Base-by-base conservation (phyloP, 1,140 invertebrate genomes). In the Acyrthosiphon pisum region DNA sequence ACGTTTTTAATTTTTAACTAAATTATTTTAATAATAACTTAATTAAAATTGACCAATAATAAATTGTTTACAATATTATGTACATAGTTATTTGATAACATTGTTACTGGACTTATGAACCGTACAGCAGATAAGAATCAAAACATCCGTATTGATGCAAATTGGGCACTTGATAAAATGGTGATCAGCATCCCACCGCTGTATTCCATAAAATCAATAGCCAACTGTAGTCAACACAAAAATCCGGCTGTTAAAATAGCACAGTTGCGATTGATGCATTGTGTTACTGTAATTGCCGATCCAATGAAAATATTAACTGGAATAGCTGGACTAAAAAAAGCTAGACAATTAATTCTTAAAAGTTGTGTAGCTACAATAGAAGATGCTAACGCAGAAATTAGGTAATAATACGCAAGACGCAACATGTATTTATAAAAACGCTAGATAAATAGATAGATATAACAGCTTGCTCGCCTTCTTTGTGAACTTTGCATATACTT, bases 121-220 rank as follows among this genome's bases (percentile, higher is more conserved):
- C 68, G 76, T 48, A 92, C 91, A 2, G 91, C 91, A 20, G 91
- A 92, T 84, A 92, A 92, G 53, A 84, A 92, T 41, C 76, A 53
- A 53, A 81, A 92, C 6, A 23, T 92, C 18, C 68, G 91, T 0
- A 92, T 92, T 26, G 91, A 92, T 60, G 91, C 91, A 6, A 92
- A 92, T 53, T 53, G 76, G 91, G 91, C 91, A 53, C 76, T 92
- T 35, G 91, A 92, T 30, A 92, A 92, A 83, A 92, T 92, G 91
- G 81, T 92, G 26, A 53, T 83, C 6, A 84, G 81, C 20, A 11
- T 92, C 14, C 46, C 91, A 18, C 76, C 76, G 11, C 18, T 84
- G 18, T n/a, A 56, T 44, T 48, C 76, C 7, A 53, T 92, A 37
- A 50, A 23, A 41, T 46, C 81, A n/a, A 37, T 92, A 20, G 68